Conservation (phyloP, 2,797 vertebrate species). For the Schizopygopsis malacanthus region DNA sequence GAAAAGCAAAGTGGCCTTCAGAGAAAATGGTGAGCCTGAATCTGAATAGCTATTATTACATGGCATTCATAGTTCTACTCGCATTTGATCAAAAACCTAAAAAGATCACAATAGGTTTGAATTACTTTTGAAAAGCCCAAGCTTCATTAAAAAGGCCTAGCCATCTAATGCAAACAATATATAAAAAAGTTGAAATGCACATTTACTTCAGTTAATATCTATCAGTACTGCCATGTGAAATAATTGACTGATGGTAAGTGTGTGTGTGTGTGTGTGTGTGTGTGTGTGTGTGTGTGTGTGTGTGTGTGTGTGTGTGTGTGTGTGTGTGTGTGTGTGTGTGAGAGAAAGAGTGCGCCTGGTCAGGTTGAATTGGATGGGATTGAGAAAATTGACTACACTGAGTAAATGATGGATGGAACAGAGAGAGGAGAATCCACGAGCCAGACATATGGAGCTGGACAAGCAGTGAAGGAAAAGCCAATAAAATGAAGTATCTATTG, state of each 20-base stretch:
- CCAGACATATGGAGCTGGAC: slow-evolving; percentile 30
- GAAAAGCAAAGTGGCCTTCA: neutral
- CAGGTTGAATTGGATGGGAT: neutral
- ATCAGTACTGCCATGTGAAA: neutral
- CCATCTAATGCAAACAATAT: neutral
- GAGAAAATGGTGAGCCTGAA: neutral
- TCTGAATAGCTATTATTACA: neutral
- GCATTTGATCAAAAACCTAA: neutral
- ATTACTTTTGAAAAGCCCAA: neutral
- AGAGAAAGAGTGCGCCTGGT: neutral
- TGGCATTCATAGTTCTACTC: neutral
- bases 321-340: neutral
- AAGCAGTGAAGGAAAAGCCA: slow-evolving; percentile 49
- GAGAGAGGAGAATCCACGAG: slow-evolving; percentile 12
- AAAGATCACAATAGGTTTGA: neutral
- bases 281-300: neutral
- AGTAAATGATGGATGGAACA: slow-evolving; percentile 40
- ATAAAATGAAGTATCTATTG: slow-evolving; percentile 48
- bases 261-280: too few species aligned
- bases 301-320: neutral
- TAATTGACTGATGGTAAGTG: neutral
- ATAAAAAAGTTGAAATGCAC: neutral
- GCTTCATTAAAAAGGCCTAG: neutral
- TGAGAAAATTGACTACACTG: slow-evolving; percentile 26
- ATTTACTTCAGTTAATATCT: neutral